Evolutionary conservation across 2,797 vertebrate genomes (phyloP), one percentile per base, ranked within the genome.

Genomic region (Pygocentrus nattereri): DNA sequence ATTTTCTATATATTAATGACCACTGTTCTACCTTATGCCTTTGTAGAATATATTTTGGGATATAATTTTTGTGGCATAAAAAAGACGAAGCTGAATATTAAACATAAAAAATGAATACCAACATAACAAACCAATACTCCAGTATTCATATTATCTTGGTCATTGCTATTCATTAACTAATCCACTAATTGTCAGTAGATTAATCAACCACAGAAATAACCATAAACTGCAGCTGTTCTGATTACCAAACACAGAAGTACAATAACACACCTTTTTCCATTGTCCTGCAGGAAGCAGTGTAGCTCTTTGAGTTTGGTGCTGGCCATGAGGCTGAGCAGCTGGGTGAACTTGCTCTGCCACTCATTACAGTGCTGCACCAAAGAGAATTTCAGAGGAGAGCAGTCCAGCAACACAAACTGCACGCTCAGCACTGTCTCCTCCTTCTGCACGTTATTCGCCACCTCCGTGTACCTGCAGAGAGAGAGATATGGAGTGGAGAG

Each of bases 261-360:
- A 67, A 10, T 21, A 13, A 25, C 50, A 62, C 82, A 97, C 97
- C 93, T 94, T 12, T 91, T 88, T 0, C 90, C 89, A 0, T 92
- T 96, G 6, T 95, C 89, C n/a, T 92, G 90, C 78, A 97, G 87
- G 75, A 92, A 95, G 54, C 49, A 6, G 27, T 95, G 91, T 31
- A 97, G 92, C 27, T 96, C 95, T 79, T 88, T 78, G 15, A 97
- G 94, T 54, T 88, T 88, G 21, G 56, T 85, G 18, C 89, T 92
- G 3, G 95, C 95, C 92, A 96, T 94, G 84, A 93, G 88, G 44
- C 90, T 93, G 75, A 98, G 95, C 82, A 97, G 95, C 44, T 94
- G 90, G 0, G 96, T 97, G 84, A 97, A 96, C 89, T 95, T 97
- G 84, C 91, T 92, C 91, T 97, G 96, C 97, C 96, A 97, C 84